Evolutionary conservation across 2,113 vertebrate genomes (phyloP), one percentile per base, ranked within the genome.

Genomic region (Aspidoscelis tigris): DNA sequence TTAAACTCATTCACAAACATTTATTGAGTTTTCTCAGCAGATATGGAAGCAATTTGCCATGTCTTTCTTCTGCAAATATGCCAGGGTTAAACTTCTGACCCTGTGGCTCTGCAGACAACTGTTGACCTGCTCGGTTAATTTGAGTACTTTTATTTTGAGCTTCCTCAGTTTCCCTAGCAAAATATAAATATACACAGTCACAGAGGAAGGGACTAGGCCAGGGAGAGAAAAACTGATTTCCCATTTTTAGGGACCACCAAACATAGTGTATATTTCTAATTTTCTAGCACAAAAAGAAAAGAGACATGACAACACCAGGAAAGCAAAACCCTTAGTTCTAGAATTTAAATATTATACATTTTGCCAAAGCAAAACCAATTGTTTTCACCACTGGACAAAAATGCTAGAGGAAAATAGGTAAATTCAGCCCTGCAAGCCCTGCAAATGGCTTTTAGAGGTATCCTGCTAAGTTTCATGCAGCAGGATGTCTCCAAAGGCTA

Each of bases 331-430:
- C 92, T 93, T 93, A 91, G 88, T 93, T 91, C 87, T 85, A 89
- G 92, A 91, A 91, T 88, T 94, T 93, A 93, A 90, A 47, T 88
- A 85, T 89, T 91, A 91, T 93, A 91, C 91, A 90, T 93, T 93
- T 93, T 87, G 83, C 92, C 58, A 91, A 91, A 90, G 92, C 86
- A 94, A 9, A 91, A 94, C 85, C 89, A 89, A 94, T 94, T 94
- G 88, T 91, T 90, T 87, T 90, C 55, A 78, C 68, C 26, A 92
- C 90, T 90, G 91, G 91, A 93, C 90, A 89, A 91, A 94, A 94
- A 92, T 80, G 0, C 83, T 50, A 50, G 47, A 50, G 47, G 8
- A 80, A 91, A 93, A 94, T 94, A 91, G 92, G 92, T 33, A 50
- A 50, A 50, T 50, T 50, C 47, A 33, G 33, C 1, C 33, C 33